Evolutionary conservation across 2,888 invertebrate species (phyloP).

Genomic region (Notocelia uddmanniana): DNA sequence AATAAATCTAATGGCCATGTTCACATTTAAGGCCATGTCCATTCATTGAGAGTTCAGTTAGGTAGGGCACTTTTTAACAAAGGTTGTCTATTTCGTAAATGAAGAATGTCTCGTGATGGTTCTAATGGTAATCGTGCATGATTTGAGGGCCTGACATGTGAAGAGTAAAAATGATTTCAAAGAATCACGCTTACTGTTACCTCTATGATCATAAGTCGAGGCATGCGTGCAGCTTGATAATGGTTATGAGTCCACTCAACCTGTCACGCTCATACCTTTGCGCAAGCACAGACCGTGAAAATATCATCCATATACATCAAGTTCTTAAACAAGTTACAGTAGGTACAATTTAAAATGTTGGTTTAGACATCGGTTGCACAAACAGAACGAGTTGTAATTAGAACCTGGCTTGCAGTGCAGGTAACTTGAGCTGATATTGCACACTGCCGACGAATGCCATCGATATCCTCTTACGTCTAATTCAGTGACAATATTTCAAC

Average conservation of each 20-base stretch:
- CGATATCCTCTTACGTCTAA: conserved; percentile 51
- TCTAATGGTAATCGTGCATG: conserved; percentile 28
- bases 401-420: conserved; percentile 50
- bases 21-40: conserved; percentile 71
- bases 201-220: conserved; percentile 52
- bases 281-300: conserved; percentile 63
- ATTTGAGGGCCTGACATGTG: conserved; percentile 16
- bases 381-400: conserved; percentile 52
- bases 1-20: conserved; percentile 67
- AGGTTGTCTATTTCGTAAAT: conserved; percentile 50
- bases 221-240: conserved; percentile 57
- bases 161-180: conserved; percentile 31
- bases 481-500: conserved; percentile 47
- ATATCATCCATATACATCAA: conserved; percentile 62
- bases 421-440: conserved; percentile 52
- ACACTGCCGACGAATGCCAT: conserved; percentile 47
- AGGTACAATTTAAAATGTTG: conserved; percentile 27
- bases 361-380: conserved; percentile 43
- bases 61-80: conserved; percentile 55
- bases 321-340: conserved; percentile 53
- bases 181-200: conserved; percentile 46
- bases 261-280: conserved; percentile 59
- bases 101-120: conserved; percentile 43
- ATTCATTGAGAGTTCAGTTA: conserved; percentile 77
- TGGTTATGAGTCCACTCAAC: conserved; percentile 55